Evolutionary conservation across 1,140 invertebrate genomes (phyloP).

Genomic region (Euwallacea fornicatus): DNA sequence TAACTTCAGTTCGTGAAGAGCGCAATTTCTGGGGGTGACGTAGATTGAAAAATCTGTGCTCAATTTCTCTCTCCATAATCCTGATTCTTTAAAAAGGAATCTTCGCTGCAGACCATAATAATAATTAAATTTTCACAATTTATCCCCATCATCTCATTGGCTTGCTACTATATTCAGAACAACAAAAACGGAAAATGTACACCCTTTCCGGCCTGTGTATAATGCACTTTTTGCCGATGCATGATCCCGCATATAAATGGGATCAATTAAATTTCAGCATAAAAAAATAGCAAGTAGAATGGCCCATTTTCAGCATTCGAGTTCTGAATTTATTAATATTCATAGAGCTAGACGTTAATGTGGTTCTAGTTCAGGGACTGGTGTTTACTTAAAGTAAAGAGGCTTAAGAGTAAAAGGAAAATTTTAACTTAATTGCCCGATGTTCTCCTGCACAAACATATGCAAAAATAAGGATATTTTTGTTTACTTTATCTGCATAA

Average conservation of each 20-base stretch:
- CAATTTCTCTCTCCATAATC: too few species aligned
- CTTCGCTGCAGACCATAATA: too few species aligned
- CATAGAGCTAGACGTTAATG: slow-evolving; percentile 1
- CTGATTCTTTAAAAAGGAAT: too few species aligned
- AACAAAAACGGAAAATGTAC: background rate
- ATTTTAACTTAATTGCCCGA: background rate
- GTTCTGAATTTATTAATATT: slow-evolving; percentile 10
- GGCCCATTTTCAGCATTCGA: slow-evolving; percentile 4
- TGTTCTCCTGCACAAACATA: too few species aligned
- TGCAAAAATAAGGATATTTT: too few species aligned
- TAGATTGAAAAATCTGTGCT: too few species aligned
- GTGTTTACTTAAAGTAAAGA: too few species aligned
- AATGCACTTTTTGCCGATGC: slow-evolving; percentile 10
- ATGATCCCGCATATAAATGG: slow-evolving; percentile 15
- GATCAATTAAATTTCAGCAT: slow-evolving; percentile 4
- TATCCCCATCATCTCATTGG: too few species aligned
- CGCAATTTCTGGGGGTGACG: too few species aligned
- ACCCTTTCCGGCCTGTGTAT: background rate
- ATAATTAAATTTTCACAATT: too few species aligned
- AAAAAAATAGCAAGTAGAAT: background rate
- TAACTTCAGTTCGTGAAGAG: too few species aligned
- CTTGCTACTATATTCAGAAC: background rate
- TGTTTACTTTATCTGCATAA: too few species aligned
- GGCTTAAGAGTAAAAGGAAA: background rate
- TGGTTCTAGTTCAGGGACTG: background rate